These are phyloP conservation scores for Aethina tumida DNA, from an alignment of 1,140 invertebrate species.

Conservation along the genomic window DNA sequence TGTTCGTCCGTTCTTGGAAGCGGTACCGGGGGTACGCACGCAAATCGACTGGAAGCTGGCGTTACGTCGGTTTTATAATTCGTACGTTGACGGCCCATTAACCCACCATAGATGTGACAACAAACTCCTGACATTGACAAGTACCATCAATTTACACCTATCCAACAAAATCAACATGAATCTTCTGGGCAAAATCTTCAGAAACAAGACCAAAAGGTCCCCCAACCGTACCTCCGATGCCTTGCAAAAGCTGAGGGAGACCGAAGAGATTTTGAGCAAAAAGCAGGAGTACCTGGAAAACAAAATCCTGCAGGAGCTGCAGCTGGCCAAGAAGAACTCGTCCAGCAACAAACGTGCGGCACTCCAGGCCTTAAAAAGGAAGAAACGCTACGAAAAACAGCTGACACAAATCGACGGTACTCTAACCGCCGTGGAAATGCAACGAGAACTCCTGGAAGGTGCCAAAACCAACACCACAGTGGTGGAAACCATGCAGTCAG, in stretches of 20 bases:
- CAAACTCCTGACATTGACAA: too few relatives aligned
- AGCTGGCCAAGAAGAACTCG: slow-evolving; percentile 84
- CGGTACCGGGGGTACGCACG: too few relatives aligned
- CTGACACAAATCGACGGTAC: slow-evolving; percentile 98
- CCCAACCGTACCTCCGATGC: slow-evolving; percentile 91
- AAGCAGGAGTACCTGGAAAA: slow-evolving; percentile 96
- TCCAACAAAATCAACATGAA: too few relatives aligned
- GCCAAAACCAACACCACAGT: slow-evolving; percentile 99
- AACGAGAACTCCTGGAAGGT: slow-evolving; percentile 93
- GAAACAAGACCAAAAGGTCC: slow-evolving; percentile 82
- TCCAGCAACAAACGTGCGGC: slow-evolving; percentile 97
- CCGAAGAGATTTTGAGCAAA: slow-evolving; percentile 96
- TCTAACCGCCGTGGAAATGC: slow-evolving; percentile 96
- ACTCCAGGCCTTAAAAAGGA: slow-evolving; percentile 94
- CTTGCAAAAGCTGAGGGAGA: slow-evolving; percentile 93
- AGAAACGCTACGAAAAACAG: slow-evolving; percentile 98
- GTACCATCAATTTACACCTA: too few relatives aligned
- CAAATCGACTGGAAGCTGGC: too few relatives aligned
- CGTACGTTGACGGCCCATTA: too few relatives aligned
- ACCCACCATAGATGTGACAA: too few relatives aligned
- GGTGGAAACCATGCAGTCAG: slow-evolving; percentile 90
- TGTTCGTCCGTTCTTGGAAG: too few relatives aligned
- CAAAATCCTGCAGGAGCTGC: slow-evolving; percentile 86
- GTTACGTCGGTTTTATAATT: too few relatives aligned
- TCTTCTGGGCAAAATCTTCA: slow-evolving; percentile 83